These are phyloP conservation scores for Anolis carolinensis DNA, from an alignment of 2,113 vertebrate genomes.

Conservation along the genomic window DNA sequence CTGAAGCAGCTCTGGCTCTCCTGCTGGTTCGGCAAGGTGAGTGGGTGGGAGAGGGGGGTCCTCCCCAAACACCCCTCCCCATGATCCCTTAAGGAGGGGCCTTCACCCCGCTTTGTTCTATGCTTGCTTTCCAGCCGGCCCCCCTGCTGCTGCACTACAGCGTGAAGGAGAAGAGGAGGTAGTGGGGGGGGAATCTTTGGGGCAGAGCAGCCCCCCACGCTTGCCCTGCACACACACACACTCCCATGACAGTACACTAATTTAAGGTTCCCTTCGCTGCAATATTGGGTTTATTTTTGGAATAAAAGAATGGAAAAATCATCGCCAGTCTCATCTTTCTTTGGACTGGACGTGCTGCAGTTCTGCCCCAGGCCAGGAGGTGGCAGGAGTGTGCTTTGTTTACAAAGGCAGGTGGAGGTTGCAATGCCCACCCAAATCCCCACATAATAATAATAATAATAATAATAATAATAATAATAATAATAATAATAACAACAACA, in stretches of 20 bases:
- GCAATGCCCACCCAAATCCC: too few relatives aligned
- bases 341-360: not conserved
- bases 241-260: constrained; percentile 58
- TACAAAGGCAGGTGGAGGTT: too few relatives aligned
- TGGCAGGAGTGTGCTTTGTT: not conserved
- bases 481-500: too few relatives aligned
- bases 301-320: constrained; percentile 72
- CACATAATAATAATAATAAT: too few relatives aligned
- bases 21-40: constrained; percentile 81
- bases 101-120: too few relatives aligned
- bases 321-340: rapidly evolving
- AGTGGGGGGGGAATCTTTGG: constrained; percentile 57
- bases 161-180: constrained; percentile 82
- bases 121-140: constrained; percentile 64
- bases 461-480: too few relatives aligned
- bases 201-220: not conserved
- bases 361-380: not conserved
- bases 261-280: constrained; percentile 56
- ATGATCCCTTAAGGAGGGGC: not conserved
- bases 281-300: constrained; percentile 75
- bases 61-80: too few relatives aligned
- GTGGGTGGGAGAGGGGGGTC: not conserved
- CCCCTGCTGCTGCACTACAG: constrained; percentile 82
- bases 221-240: not conserved
- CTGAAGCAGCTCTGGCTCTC: constrained; percentile 84